Evolutionary conservation across 2,113 vertebrate genomes (phyloP).

Genomic region (Psittacus erithacus): DNA sequence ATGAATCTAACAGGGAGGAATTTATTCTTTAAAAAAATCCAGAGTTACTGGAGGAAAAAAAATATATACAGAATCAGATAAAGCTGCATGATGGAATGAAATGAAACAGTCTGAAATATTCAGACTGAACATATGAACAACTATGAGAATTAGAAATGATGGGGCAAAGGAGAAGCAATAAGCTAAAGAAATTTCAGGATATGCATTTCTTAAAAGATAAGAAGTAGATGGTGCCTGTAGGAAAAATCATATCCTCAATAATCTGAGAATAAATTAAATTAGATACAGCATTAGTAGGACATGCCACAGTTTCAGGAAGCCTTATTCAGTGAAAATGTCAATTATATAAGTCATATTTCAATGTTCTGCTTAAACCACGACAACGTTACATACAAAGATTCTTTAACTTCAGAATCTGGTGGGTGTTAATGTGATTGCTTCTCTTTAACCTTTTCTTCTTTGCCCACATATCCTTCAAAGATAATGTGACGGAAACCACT

Average conservation of each 20-base stretch:
- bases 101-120: background rate
- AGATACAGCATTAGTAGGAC: background rate
- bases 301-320: conserved; percentile 5
- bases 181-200: background rate
- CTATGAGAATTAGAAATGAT: background rate
- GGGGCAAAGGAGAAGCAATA: background rate
- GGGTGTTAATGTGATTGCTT: conserved; percentile 43
- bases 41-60: background rate
- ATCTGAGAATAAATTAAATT: conserved; percentile 14
- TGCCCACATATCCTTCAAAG: conserved; percentile 38
- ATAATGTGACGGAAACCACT: conserved; percentile 16
- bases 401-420: conserved; percentile 42
- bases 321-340: conserved; percentile 40
- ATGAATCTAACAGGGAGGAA: background rate
- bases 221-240: background rate
- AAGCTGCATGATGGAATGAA: background rate
- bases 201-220: background rate
- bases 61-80: background rate
- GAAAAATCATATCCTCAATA: background rate
- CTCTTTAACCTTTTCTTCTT: conserved; percentile 34
- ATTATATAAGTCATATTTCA: conserved; percentile 46
- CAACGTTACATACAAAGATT: background rate
- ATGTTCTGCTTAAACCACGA: background rate
- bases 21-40: background rate
- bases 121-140: background rate